Evolutionary conservation across 37 sponge, comb jelly and placozoan species (phyloP).

Genomic region (Haliclona indistincta): DNA sequence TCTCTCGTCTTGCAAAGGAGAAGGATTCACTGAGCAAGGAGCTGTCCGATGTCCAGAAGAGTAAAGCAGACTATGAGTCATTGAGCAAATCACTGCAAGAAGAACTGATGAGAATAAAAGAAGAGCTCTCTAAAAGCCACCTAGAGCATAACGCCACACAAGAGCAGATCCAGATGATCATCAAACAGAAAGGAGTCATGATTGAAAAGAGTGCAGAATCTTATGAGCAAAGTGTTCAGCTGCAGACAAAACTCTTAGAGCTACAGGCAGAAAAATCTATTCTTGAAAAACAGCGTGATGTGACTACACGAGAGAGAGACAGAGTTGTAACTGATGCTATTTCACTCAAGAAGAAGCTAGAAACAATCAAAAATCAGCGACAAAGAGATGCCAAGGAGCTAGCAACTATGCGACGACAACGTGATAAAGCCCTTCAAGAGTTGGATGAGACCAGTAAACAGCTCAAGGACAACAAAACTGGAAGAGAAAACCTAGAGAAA

Average conservation of each 20-base stretch:
- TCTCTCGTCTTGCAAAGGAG: too few relatives aligned
- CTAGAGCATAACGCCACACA: slow-evolving; percentile 4
- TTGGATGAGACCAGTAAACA: slow-evolving; percentile 1
- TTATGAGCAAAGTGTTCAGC: slow-evolving; percentile 49
- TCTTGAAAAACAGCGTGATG: slow-evolving; percentile 48
- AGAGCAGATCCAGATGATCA: slow-evolving; percentile 40
- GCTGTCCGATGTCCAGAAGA: too few relatives aligned
- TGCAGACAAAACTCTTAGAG: slow-evolving; percentile 37
- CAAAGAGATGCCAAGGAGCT: slow-evolving; percentile 77
- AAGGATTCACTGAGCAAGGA: too few relatives aligned
- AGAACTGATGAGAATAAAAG: not conserved
- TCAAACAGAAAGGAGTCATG: slow-evolving; percentile 57
- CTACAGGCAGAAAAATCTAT: slow-evolving; percentile 49
- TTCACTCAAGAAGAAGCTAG: slow-evolving; percentile 66
- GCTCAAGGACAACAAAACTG: not conserved
- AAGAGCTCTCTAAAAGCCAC: not conserved
- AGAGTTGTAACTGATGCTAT: slow-evolving; percentile 40
- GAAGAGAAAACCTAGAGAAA: not conserved
- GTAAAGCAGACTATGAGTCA: not conserved
- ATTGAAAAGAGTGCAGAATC: slow-evolving; percentile 52
- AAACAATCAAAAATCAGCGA: slow-evolving; percentile 54
- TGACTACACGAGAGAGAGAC: slow-evolving; percentile 53
- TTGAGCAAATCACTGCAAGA: not conserved
- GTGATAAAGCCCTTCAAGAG: slow-evolving; percentile 47
- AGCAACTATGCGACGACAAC: slow-evolving; percentile 37